Base-by-base conservation (phyloP, 2,113 vertebrate genomes). In the Hippocampus abdominalis region DNA sequence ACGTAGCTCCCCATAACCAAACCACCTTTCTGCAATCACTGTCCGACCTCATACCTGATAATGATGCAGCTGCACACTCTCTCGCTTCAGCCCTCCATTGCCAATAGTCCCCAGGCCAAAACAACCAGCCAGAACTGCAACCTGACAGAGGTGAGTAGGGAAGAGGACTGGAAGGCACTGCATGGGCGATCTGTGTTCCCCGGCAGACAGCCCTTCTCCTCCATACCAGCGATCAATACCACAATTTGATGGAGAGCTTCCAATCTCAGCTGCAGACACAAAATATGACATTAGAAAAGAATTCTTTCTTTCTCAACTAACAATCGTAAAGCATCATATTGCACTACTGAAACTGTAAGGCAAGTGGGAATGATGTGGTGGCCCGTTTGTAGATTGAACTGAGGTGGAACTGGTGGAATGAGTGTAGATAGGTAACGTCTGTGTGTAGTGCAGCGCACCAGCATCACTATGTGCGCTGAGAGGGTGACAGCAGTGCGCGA, bases 161-260 rank as follows among this genome's bases (percentile, higher is more conserved):
- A 94, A 15, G 95, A 93, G 0, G 96, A 97, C 82, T 95, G 96
- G 86, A 98, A 97, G 73, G 90, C 88, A 1, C 92, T 46, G 40
- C 91, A 78, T 9, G 89, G 80, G 4, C 91, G 93, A 23, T 86
- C 92, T 40, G 91, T 85, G 39, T 78, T 72, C 4, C 89, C 80
- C 0, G 90, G 86, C 67, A 93, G 80, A 69, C 93, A 94, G 70
- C 94, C 93, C 75, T 99, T 98, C 83, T 98, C 97, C 78, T 99
- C 97, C 97, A 99, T 99, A 42, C 97, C 96, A 39, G 96, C 96
- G 8, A 99, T 92, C 21, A 99, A 80, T 73, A 96, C 94, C 69
- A 99, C 92, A 39, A 98, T 98, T 91, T 99, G 97, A 83, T 99
- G 96, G 72, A 99, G 94, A 0, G 97, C 96, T 84, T 98, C 96